Base-by-base conservation (phyloP, 53 echinoderm and acorn worm species). In the Paracentrotus lividus region DNA sequence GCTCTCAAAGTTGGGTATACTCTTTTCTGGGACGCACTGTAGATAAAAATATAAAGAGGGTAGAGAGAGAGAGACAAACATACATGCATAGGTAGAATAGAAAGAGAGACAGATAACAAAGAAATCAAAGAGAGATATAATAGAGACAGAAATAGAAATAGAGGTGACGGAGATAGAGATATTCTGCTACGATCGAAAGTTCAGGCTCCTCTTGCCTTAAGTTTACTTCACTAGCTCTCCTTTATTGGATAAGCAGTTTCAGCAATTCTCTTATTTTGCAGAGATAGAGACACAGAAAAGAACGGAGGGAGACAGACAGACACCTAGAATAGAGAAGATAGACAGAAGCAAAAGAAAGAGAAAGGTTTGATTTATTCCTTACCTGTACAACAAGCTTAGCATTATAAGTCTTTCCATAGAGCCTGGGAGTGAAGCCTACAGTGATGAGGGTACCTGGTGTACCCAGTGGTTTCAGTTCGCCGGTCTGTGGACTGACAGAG, bases 331-430 rank as follows among this genome's bases (percentile, higher is more conserved):
- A n/a, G n/a, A n/a, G n/a, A 2, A 29, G 27, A 40, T 3, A 77
- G 40, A 43, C 77, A 42, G 77, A 5, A 69, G 23, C 3, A 14
- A 69, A 18, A 21, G 72, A n/a, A n/a, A n/a, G 24, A 32, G 72
- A 77, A 21, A 8, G 23, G 43, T 0, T 42, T n/a, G 42, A n/a
- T 2, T n/a, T 8, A 5, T 10, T 45, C n/a, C 93, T 47, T 77
- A 98, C 98, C 98, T 98, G 98, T 77, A 98, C 88, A 42, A 98
- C 98, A 66, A 98, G 95, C 92, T 96, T 98, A 42, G 96, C 98
- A 43, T 95, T 95, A 93, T 96, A 98, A 1, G 93, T 94, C 91
- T 97, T 98, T 86, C 98, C 98, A 64, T 98, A 98, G 42, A 98
- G 90, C 85, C 91, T 97, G 47, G 98, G 98, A 12, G 93, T 96